Evolutionary conservation across 2,113 vertebrate genomes (phyloP), one percentile per base, ranked within the genome.

Genomic region (Amphiprion ocellaris): DNA sequence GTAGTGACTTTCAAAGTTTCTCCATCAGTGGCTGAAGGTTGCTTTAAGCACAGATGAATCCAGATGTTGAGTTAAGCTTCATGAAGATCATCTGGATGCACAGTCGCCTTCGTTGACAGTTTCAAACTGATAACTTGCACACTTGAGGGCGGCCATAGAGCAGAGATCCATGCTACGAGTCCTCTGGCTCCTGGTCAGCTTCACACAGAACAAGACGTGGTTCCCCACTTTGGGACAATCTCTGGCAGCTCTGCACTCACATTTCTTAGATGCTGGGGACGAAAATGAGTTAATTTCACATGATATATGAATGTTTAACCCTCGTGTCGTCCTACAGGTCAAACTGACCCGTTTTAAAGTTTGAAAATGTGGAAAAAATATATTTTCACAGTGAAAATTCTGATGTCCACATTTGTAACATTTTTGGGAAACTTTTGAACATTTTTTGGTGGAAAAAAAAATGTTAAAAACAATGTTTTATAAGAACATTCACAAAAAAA

Each of bases 21-120:
- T 44, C 11, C 2, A 7, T 39, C 26, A 24, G 39, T 49, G 19
- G 55, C 37, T 28, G 9, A 54, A 52, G 0, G 19, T 49, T 50
- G 33, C 21, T 71, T 39, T 30, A 52, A 26, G 62, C 28, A 39
- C 17, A 6, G 37, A 17, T 58, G 39, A 70, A 53, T 15, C 11
- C 8, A 59, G 33, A 39, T 16, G 10, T 39, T 28, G 41, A 44
- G 30, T 23, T 21, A 14, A 56, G 4, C n/a, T 58, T 58, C 16
- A 24, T 24, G 5, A 21, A 24, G 19, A 3, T 87, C 70, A 83
- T 79, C 19, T 44, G 33, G 82, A 69, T 50, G 19, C 21, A 79
- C 95, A 95, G 16, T 2, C 28, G 0, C 88, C 87, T 28, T 94
- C 92, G 12, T 58, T 66, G 47, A 93, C 11, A n/a, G 94, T 59